Conservation (phyloP, 2,888 invertebrate genomes). For the Sinotaia quadrata region DNA sequence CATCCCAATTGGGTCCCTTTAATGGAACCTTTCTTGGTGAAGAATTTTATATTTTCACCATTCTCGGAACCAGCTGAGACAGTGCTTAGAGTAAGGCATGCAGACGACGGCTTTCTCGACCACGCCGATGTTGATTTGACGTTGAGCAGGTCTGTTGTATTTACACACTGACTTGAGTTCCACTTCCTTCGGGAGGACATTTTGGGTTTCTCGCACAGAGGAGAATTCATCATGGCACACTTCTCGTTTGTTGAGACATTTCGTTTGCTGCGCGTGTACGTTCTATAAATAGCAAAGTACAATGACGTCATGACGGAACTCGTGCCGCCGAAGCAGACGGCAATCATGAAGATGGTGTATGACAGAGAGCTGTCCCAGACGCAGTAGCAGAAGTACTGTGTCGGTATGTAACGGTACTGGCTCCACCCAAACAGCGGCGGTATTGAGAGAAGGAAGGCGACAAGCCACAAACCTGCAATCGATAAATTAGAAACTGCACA, state of each 20-base stretch:
- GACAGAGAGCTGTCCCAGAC: slow-evolving; percentile 55
- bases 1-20: not conserved
- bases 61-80: too few species aligned
- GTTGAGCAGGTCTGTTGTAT: too few species aligned
- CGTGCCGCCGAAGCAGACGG: slow-evolving; percentile 62
- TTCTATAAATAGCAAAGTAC: slow-evolving; percentile 52
- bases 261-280: slow-evolving; percentile 46
- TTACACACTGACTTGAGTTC: too few species aligned
- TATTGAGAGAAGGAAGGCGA: slow-evolving; percentile 52
- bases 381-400: slow-evolving; percentile 65
- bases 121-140: too few species aligned
- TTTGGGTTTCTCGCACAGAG: not conserved
- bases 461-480: slow-evolving; percentile 53
- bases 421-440: slow-evolving; percentile 66
- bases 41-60: too few species aligned
- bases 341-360: slow-evolving; percentile 66
- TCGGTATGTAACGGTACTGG: slow-evolving; percentile 52
- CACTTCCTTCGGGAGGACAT: too few species aligned
- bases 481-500: too few species aligned
- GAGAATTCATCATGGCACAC: not conserved
- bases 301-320: slow-evolving; percentile 61
- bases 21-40: not conserved
- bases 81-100: too few species aligned
- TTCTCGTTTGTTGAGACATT: slow-evolving; percentile 10
- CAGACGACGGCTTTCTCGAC: too few species aligned